A percentile compares a stretch with the other conserved stretches of the same genome.
Evolutionary conservation across 2,113 vertebrate species (phyloP).

Genomic region (Paedocypris sp.): DNA sequence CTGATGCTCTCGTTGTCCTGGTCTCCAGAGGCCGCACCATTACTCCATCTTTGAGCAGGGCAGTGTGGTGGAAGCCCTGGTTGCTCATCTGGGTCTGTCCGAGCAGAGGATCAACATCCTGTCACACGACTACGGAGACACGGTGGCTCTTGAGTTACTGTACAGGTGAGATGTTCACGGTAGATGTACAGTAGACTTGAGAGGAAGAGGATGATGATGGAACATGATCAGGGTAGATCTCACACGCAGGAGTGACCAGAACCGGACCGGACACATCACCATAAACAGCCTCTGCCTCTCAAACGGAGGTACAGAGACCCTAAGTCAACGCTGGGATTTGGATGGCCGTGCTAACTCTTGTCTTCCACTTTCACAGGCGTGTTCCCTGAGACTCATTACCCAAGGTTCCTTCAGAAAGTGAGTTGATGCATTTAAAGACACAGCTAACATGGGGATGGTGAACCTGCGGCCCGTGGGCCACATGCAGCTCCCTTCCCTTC

Average conservation of each 20-base stretch:
- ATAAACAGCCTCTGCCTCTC: slow-evolving; percentile 91
- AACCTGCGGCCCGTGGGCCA: too few species aligned
- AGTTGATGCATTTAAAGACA: slow-evolving; percentile 34
- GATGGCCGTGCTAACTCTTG: neutral
- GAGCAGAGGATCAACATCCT: slow-evolving; percentile 76
- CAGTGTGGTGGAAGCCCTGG: slow-evolving; percentile 75
- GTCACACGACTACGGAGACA: slow-evolving; percentile 89
- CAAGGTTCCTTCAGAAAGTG: slow-evolving; percentile 79
- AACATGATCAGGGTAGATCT: slow-evolving; percentile 1
- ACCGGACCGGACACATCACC: slow-evolving; percentile 72
- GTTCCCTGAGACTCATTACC: slow-evolving; percentile 80
- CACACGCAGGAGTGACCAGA: slow-evolving; percentile 74
- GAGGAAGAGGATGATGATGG: neutral
- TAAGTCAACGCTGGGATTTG: neutral
- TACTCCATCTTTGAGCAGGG: slow-evolving; percentile 96
- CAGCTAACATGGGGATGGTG: too few species aligned
- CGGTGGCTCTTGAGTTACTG: slow-evolving; percentile 86
- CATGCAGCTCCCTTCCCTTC: too few species aligned
- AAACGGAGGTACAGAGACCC: slow-evolving; percentile 75
- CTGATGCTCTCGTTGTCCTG: neutral
- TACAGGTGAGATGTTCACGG: slow-evolving; percentile 81
- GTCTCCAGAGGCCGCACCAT: slow-evolving; percentile 69
- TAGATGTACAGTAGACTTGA: too few species aligned
- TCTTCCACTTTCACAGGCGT: slow-evolving; percentile 61
- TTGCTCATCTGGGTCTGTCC: slow-evolving; percentile 69